Conservation (phyloP, 2,888 invertebrate genomes). For the Heliconius ismenius region DNA sequence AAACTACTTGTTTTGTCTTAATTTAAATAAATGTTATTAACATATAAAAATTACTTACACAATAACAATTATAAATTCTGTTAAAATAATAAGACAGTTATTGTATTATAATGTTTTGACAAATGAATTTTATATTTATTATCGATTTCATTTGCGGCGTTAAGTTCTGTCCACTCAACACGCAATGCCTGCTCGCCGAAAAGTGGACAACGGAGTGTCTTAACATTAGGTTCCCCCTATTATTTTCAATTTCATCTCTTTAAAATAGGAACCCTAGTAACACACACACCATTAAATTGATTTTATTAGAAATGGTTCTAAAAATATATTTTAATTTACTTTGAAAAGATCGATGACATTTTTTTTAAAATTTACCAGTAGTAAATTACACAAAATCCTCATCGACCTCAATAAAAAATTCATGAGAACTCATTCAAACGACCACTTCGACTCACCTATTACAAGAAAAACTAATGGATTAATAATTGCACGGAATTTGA, state of each 20-base stretch:
- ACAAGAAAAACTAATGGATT: constrained; percentile 47
- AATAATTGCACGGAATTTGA: constrained; percentile 52
- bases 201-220: too few relatives aligned
- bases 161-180: too few relatives aligned
- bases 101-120: too few relatives aligned
- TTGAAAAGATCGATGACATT: not conserved
- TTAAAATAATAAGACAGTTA: not conserved
- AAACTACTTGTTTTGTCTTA: constrained; percentile 18
- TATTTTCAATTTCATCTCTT: too few relatives aligned
- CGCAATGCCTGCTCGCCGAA: too few relatives aligned
- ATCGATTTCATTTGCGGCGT: too few relatives aligned
- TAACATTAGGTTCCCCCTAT: too few relatives aligned
- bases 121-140: too few relatives aligned
- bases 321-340: not conserved
- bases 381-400: not conserved
- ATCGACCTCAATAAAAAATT: constrained; percentile 14
- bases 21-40: constrained; percentile 11
- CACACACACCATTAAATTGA: too few relatives aligned
- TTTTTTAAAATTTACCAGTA: too few relatives aligned
- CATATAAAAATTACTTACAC: not conserved
- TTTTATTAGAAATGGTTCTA: too few relatives aligned
- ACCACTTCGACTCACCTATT: constrained; percentile 19
- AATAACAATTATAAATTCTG: not conserved
- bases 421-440: constrained; percentile 11
- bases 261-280: too few relatives aligned